Evolutionary conservation across 1,140 invertebrate species (phyloP).

Genomic region (Papilio machaon): DNA sequence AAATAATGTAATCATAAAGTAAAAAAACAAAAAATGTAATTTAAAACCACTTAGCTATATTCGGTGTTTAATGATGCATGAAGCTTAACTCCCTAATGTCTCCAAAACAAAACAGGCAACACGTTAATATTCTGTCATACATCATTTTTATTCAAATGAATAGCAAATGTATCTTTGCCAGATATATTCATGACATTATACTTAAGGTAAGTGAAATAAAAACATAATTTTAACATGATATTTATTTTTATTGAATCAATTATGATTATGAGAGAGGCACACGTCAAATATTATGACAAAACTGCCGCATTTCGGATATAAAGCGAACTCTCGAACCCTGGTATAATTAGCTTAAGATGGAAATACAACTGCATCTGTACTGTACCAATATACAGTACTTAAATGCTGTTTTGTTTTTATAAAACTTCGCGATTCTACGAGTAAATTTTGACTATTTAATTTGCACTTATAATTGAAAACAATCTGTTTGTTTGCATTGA

Average conservation of each 20-base stretch:
- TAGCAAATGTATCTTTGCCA: background rate
- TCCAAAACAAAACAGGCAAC: background rate
- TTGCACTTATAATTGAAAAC: too few species aligned
- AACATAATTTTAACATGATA: background rate
- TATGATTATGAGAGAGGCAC: too few species aligned
- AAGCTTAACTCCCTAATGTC: background rate
- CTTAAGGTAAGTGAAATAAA: background rate
- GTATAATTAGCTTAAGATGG: too few species aligned
- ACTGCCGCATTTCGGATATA: too few species aligned
- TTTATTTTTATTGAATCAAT: background rate
- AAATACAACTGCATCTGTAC: too few species aligned
- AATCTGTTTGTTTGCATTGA: too few species aligned
- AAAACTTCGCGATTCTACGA: too few species aligned
- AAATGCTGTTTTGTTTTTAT: too few species aligned
- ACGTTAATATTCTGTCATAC: background rate
- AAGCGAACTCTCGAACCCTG: too few species aligned
- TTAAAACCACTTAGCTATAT: slow-evolving; percentile 23
- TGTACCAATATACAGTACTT: too few species aligned
- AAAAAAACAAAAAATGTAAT: background rate
- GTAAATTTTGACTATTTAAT: too few species aligned
- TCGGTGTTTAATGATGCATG: background rate
- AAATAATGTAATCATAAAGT: background rate
- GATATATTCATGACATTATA: background rate
- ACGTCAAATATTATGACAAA: too few species aligned
- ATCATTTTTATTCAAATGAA: slow-evolving; percentile 19